Base-by-base conservation (phyloP, 1,140 invertebrate genomes). In the Adelges cooleyi region DNA sequence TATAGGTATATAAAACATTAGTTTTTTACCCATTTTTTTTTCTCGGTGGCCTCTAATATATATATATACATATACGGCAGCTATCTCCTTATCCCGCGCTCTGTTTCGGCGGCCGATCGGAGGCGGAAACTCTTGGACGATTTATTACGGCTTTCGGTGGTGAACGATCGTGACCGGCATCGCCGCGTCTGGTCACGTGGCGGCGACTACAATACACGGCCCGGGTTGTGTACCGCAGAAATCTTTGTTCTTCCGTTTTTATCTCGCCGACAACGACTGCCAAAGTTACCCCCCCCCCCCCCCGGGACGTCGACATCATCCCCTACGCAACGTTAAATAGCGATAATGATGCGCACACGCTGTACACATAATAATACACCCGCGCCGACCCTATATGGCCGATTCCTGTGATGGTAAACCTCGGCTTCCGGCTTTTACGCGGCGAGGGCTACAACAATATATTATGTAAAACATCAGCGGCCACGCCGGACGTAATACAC, bases 101-200 rank as follows among this genome's bases (percentile, higher is more conserved):
- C 11, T 33, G 5, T 33, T 33, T 33, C 11, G 29, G 11, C 11
- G 29, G 29, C 11, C 29, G 29, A 33, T 33, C 23, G 66, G 48
- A 40, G 46, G 46, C 54, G 59, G 56, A 67, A 33, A 67, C 44
- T 65, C 23, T 17, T 11, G 33, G 27, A 48, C 42, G 22, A 67
- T 62, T 50, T 67, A 50, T 44, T 46, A 62, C 42, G 40, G 9
- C 27, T 48, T 33, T 27, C 11, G 22, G 42, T 33, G 54, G 40
- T 44, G 22, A 44, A 42, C 54, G 10, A 27, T 56, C 53, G 22
- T 56, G 53, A 56, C 36, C 53, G 15, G 29, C 15, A 36, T 22
- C 22, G 22, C 22, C 18, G 10, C 5, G n/a, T 15, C 13, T 2
- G 36, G 54, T 20, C 54, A 17, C 54, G 54, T 59, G 54, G 11